Percentiles rank a stretch among this genome's conserved stretches.
Conservation (phyloP, 2,888 invertebrate species). For the Trichacis sp. region DNA sequence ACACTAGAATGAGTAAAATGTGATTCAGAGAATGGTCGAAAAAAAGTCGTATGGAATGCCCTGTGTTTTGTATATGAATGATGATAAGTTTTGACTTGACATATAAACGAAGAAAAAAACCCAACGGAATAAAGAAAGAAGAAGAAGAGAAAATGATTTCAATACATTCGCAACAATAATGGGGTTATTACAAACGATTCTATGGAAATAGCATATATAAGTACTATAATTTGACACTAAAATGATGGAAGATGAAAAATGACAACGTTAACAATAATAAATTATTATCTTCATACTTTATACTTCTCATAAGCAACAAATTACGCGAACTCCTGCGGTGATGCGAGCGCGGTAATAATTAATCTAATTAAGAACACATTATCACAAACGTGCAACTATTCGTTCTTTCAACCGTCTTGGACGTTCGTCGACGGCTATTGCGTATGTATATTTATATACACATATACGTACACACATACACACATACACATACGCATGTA, state of each 20-base stretch:
- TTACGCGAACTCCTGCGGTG: conserved; percentile 25
- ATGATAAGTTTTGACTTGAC: not conserved
- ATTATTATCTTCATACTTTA: conserved; percentile 33
- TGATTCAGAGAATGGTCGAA: not conserved
- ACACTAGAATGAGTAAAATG: not conserved
- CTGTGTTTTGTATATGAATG: conserved; percentile 13
- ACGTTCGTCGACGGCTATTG: conserved; percentile 14
- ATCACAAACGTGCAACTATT: conserved; percentile 47
- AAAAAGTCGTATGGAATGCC: conserved; percentile 16
- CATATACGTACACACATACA: too few relatives aligned
- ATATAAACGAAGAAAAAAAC: not conserved
- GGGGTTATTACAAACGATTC: conserved; percentile 21
- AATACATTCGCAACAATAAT: conserved; percentile 19
- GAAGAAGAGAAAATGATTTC: conserved; percentile 4
- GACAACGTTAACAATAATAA: conserved; percentile 35
- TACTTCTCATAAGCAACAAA: conserved; percentile 32
- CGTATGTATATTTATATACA: not conserved
- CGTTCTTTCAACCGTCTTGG: conserved; percentile 25
- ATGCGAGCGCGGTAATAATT: conserved; percentile 38
- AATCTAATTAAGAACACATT: conserved; percentile 48
- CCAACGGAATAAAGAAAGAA: too few relatives aligned
- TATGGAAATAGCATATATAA: conserved; percentile 16
- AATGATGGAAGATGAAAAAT: conserved; percentile 37
- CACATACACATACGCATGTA: not conserved
- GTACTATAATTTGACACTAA: conserved; percentile 30